Conservation (phyloP, 2,113 vertebrate genomes). For the Sarotherodon lohbergeri region DNA sequence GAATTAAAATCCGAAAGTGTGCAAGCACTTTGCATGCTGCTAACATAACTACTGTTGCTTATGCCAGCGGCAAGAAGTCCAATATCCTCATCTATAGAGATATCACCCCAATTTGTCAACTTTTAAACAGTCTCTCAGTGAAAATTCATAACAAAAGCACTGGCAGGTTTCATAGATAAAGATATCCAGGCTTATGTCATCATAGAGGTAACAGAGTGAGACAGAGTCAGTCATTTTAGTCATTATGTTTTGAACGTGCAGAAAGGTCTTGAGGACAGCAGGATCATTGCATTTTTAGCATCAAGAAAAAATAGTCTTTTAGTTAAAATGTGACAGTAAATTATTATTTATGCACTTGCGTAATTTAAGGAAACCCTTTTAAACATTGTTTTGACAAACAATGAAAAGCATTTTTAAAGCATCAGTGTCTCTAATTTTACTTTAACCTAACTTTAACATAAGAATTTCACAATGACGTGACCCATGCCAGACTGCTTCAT, state of each 20-base stretch:
- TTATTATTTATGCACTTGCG: neutral
- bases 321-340: neutral
- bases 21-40: neutral
- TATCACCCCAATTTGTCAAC: neutral
- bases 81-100: neutral
- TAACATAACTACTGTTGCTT: neutral
- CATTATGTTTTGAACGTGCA: neutral
- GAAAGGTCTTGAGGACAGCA: neutral
- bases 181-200: neutral
- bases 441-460: neutral
- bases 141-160: fast-evolving
- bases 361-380: neutral
- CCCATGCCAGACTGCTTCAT: neutral
- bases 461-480: neutral
- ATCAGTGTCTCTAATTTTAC: neutral
- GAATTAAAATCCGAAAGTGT: neutral
- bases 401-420: neutral
- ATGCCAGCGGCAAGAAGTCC: neutral
- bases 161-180: neutral
- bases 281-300: neutral
- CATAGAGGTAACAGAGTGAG: neutral
- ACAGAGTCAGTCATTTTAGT: neutral
- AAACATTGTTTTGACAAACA: neutral
- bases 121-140: neutral
- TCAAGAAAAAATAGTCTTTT: neutral